A percentile compares a stretch with the other conserved stretches of the same genome.
Conservation (phyloP, 2,113 vertebrate species). For the Tylochromis polylepis region DNA sequence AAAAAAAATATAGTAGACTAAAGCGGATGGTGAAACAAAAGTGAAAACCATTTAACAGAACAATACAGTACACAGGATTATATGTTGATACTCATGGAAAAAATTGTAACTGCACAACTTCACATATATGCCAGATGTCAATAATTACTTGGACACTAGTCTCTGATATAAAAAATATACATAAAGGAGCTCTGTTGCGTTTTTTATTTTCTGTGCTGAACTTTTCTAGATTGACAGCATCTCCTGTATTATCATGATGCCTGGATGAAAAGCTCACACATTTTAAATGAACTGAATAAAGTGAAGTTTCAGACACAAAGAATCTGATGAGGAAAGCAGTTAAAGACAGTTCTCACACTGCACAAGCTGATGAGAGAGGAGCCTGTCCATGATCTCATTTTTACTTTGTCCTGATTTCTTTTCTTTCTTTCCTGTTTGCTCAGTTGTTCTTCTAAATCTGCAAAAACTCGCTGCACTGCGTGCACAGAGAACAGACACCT, state of each 20-base stretch:
- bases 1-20: not conserved
- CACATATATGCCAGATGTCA: not conserved
- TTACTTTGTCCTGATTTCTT: not conserved
- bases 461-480: fast-evolving
- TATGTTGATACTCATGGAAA: not conserved
- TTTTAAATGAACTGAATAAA: not conserved
- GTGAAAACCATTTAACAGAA: not conserved
- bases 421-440: not conserved
- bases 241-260: not conserved
- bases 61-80: not conserved
- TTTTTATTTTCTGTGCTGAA: not conserved
- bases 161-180: not conserved
- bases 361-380: not conserved
- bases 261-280: not conserved
- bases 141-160: not conserved
- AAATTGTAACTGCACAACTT: not conserved
- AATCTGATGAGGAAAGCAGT: not conserved
- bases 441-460: not conserved
- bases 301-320: not conserved
- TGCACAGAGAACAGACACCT: not conserved
- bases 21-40: fast-evolving
- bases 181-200: not conserved
- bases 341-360: not conserved
- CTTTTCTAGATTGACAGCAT: not conserved
- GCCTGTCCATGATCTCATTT: not conserved